phyloP scores from a whole-genome alignment of 2,797 vertebrate species.

The Notoglanidium macrostoma region DNA sequence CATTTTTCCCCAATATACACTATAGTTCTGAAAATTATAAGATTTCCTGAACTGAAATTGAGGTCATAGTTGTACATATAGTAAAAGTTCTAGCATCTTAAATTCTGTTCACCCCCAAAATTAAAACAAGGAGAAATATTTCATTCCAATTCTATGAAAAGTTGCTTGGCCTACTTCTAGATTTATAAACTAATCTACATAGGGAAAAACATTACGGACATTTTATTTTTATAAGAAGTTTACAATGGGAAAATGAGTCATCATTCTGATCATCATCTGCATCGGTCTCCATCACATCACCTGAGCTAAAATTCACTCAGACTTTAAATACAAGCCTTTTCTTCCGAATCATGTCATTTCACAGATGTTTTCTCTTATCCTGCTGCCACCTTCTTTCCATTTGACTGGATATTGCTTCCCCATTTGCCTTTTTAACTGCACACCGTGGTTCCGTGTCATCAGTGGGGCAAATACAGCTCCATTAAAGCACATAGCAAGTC shows the following conservation, averaged over 20 bases:
- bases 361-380: constrained; percentile 4
- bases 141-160: background rate
- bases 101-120: background rate
- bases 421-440: constrained; percentile 46
- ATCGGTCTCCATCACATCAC: background rate
- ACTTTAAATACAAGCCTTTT: background rate
- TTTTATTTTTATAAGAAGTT: background rate
- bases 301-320: background rate
- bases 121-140: background rate
- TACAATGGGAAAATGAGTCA: background rate
- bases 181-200: background rate
- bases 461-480: constrained; percentile 34
- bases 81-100: background rate
- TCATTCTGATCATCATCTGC: background rate
- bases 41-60: background rate
- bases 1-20: background rate
- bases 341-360: background rate
- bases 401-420: constrained; percentile 28
- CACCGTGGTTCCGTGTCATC: constrained; percentile 22
- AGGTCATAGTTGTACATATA: background rate
- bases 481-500: constrained; percentile 37
- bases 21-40: background rate
- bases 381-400: constrained; percentile 37
- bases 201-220: background rate
- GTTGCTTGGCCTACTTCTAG: background rate